phyloP scores from a whole-genome alignment of 23 tunicate species.

The Styela plicata region DNA sequence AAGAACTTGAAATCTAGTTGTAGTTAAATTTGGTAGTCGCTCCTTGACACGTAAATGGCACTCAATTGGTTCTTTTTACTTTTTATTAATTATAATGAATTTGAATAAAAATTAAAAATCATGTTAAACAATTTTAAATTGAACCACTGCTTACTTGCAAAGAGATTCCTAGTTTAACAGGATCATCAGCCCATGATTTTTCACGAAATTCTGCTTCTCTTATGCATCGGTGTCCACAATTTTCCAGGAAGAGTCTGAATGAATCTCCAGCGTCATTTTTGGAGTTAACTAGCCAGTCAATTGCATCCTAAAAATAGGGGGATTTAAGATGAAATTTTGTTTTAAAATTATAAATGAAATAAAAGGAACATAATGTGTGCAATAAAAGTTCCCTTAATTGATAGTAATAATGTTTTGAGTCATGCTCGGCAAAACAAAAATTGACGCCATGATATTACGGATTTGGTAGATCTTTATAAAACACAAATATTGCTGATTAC shows the following conservation, averaged over 20 bases:
- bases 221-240: slow-evolving; percentile 39
- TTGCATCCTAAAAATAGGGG: slow-evolving; percentile 26
- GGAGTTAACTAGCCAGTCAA: slow-evolving; percentile 33
- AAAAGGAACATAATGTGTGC: background rate
- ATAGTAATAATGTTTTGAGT: background rate
- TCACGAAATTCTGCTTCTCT: slow-evolving; percentile 39
- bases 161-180: slow-evolving; percentile 25
- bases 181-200: slow-evolving; percentile 40
- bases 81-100: too few relatives aligned
- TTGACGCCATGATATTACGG: too few relatives aligned
- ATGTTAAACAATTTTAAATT: too few relatives aligned
- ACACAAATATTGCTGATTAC: too few relatives aligned
- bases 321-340: background rate
- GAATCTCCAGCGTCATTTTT: slow-evolving; percentile 15
- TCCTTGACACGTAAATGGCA: too few relatives aligned
- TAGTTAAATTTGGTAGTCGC: too few relatives aligned
- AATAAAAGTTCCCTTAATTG: background rate
- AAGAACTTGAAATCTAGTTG: too few relatives aligned
- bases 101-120: too few relatives aligned
- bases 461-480: too few relatives aligned
- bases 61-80: too few relatives aligned
- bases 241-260: slow-evolving; percentile 16
- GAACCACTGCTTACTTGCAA: slow-evolving; percentile 31
- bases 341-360: background rate
- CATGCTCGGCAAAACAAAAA: too few relatives aligned